Conservation (phyloP, 2,797 vertebrate species). For the Hydrophis major region DNA sequence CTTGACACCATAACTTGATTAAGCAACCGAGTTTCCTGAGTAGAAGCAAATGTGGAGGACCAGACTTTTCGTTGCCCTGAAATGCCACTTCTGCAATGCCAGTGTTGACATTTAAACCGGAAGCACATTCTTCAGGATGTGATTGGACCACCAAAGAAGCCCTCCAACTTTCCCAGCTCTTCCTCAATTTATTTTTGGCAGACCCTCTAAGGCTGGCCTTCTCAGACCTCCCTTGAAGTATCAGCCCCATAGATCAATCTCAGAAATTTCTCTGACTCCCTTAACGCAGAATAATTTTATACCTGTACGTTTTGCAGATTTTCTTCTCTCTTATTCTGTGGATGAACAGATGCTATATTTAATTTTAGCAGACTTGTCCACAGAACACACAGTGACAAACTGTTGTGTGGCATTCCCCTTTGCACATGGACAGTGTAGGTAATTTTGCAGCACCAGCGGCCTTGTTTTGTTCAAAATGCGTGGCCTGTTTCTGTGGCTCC, state of each 20-base stretch:
- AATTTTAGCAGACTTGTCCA: neutral
- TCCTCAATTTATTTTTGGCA: neutral
- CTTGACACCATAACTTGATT: neutral
- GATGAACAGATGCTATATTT: neutral
- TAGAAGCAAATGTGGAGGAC: neutral
- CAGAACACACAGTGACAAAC: neutral
- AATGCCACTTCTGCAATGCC: neutral
- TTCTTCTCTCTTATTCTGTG: neutral
- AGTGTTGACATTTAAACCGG: neutral
- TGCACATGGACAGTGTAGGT: neutral
- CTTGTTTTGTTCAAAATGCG: too few species aligned
- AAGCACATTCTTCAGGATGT: neutral
- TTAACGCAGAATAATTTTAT: neutral
- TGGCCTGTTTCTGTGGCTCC: too few species aligned
- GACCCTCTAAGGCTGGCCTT: neutral
- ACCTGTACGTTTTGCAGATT: neutral
- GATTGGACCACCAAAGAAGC: neutral
- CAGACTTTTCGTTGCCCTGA: neutral
- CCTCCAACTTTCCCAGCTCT: neutral
- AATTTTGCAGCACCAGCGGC: neutral
- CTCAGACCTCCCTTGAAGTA: neutral
- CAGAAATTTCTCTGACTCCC: neutral
- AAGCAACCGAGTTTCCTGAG: neutral
- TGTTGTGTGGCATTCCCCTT: neutral
- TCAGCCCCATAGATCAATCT: neutral